Evolutionary conservation across 2,113 vertebrate genomes (phyloP).

Genomic region (Indicator maculatus): DNA sequence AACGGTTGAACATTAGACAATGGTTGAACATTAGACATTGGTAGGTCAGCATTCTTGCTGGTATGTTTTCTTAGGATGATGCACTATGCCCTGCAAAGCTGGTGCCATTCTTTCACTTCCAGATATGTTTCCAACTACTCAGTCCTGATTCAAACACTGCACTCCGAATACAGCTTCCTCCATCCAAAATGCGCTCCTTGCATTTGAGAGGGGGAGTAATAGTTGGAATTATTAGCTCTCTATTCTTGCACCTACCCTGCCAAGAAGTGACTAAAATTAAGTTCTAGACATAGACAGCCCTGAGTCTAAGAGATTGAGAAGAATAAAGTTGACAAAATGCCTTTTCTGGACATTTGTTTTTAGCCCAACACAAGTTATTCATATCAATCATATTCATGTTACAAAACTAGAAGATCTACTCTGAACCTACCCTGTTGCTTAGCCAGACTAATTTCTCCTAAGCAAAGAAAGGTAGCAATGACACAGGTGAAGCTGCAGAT

Average conservation of each 20-base stretch:
- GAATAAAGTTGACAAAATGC: not conserved
- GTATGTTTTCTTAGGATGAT: not conserved
- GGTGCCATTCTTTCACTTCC: not conserved
- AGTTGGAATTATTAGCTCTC: not conserved
- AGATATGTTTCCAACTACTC: not conserved
- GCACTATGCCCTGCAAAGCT: not conserved
- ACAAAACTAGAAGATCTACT: not conserved
- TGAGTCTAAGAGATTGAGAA: not conserved
- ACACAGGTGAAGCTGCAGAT: not conserved
- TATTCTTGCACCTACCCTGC: not conserved
- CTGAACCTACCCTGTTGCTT: not conserved
- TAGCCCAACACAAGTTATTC: not conserved
- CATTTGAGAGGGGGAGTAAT: not conserved
- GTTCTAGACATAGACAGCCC: not conserved
- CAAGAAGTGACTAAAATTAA: not conserved
- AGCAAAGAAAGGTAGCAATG: not conserved
- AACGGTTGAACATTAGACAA: not conserved
- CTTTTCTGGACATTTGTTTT: not conserved
- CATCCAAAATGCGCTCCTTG: not conserved
- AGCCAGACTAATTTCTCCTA: not conserved
- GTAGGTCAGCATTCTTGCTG: not conserved
- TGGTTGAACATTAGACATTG: not conserved
- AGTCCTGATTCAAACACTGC: not conserved
- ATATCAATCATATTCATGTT: not conserved
- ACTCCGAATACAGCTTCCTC: not conserved